Evolutionary conservation across 2,113 vertebrate genomes (phyloP), one percentile per base, ranked within the genome.

Genomic region (Craseonycteris thonglongyai): DNA sequence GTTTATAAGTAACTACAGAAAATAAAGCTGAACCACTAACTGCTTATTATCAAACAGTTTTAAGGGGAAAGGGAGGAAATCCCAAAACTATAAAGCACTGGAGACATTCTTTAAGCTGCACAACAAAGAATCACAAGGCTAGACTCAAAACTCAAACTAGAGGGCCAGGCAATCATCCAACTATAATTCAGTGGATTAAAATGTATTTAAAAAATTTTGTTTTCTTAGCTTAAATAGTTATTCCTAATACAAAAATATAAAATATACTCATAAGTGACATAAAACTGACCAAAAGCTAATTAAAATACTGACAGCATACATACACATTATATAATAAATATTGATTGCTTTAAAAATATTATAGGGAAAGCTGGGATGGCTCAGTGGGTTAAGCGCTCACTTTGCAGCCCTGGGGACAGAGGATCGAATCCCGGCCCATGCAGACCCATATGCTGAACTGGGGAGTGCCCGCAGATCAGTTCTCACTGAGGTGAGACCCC

Each of bases 221-320:
- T 91, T 92, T 88, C 86, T 40, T 58, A 93, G 28, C 16, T 95
- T 94, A 19, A 88, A 91, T 82, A 91, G 30, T 45, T 74, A 91
- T 54, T 93, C 19, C 30, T 88, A 82, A 94, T 45, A 85, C 35
- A 88, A 68, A 96, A 88, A 42, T 69, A 79, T 74, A 85, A 97
- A 90, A 76, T 71, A 75, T 28, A 3, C 38, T 87, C 89, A 42
- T 38, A 88, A 56, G 21, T 65, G 88, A 94, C 49, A 85, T 3
- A 85, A 78, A 95, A 56, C 4, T 71, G 47, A 88, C 15, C 12
- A 69, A 94, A 96, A 85, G 22, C 13, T 87, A 76, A 42, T 84
- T 81, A 94, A 72, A 40, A 93, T 4, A 58, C 2, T 21, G 38
- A 88, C 18, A 45, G 5, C 6, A 79, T 33, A 71, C 10, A 49